phyloP scores from a whole-genome alignment of 2,113 vertebrate genomes.

The Oncorhynchus tshawytscha region DNA sequence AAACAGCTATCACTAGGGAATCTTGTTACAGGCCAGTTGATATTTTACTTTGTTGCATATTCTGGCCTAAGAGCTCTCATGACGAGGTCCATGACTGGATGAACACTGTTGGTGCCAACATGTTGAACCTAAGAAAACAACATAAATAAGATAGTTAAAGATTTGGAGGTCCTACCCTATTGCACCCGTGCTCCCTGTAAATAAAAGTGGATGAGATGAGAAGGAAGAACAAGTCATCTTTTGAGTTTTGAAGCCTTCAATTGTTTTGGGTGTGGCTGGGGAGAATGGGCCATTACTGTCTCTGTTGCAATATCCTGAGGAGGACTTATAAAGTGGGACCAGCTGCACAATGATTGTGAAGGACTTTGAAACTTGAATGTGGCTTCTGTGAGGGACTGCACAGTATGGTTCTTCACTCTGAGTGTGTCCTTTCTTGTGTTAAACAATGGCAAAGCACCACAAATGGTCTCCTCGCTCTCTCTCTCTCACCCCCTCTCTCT shows the following conservation, averaged over 20 bases:
- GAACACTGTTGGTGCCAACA: constrained; percentile 43
- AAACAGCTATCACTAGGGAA: not conserved
- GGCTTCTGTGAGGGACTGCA: not conserved
- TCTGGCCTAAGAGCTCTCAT: constrained; percentile 32
- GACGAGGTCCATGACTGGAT: constrained; percentile 40
- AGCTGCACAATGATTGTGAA: not conserved
- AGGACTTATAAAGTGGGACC: not conserved
- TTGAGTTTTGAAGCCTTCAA: not conserved
- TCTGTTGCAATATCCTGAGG: not conserved
- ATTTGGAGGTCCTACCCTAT: constrained; percentile 17
- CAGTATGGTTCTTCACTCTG: not conserved
- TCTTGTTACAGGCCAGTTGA: constrained; percentile 10
- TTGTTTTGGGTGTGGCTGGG: not conserved
- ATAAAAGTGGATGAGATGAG: constrained; percentile 15
- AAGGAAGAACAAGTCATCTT: not conserved
- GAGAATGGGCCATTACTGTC: not conserved
- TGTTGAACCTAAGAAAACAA: constrained; percentile 62
- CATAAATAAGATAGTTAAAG: constrained; percentile 61
- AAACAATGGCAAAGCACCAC: not conserved
- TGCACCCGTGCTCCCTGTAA: constrained; percentile 26
- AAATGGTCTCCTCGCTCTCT: not conserved
- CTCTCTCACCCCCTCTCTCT: no score
- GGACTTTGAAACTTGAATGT: not conserved
- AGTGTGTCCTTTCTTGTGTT: not conserved
- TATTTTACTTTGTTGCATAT: constrained; percentile 10